These are phyloP conservation scores for Gerris buenoi DNA, from an alignment of 1,140 invertebrate genomes.

Conservation along the genomic window DNA sequence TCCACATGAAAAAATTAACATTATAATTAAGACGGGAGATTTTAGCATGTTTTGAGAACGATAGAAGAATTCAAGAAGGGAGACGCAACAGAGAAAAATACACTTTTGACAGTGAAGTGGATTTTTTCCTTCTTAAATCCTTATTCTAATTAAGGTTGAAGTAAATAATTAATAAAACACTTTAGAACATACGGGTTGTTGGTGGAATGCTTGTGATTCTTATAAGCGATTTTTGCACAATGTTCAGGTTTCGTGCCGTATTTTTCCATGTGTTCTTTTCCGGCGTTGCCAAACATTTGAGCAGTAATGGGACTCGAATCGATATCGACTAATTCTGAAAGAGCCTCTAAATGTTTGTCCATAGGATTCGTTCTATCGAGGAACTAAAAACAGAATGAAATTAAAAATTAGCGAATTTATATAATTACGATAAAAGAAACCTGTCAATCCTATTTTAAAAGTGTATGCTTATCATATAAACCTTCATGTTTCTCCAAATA, in stretches of 20 bases:
- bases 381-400: conserved; percentile 43
- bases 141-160: not conserved
- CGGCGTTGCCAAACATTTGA: conserved; percentile 94
- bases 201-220: conserved; percentile 91
- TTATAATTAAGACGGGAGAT: too few species aligned
- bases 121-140: too few species aligned
- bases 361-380: conserved; percentile 82
- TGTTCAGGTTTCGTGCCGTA: conserved; percentile 86
- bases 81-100: too few species aligned
- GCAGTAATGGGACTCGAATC: conserved; percentile 69
- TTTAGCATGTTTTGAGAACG: too few species aligned
- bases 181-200: conserved; percentile 79
- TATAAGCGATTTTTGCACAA: conserved; percentile 93
- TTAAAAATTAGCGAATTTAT: too few species aligned
- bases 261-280: conserved; percentile 90
- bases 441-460: too few species aligned
- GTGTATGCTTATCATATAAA: too few species aligned
- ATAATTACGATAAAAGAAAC: too few species aligned
- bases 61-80: conserved; percentile 16
- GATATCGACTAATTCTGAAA: conserved; percentile 66
- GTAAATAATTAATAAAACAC: too few species aligned
- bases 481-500: too few species aligned
- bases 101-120: too few species aligned
- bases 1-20: too few species aligned
- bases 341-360: conserved; percentile 77